Conservation (phyloP, 2,113 vertebrate genomes). For the Calidris pygmaea region DNA sequence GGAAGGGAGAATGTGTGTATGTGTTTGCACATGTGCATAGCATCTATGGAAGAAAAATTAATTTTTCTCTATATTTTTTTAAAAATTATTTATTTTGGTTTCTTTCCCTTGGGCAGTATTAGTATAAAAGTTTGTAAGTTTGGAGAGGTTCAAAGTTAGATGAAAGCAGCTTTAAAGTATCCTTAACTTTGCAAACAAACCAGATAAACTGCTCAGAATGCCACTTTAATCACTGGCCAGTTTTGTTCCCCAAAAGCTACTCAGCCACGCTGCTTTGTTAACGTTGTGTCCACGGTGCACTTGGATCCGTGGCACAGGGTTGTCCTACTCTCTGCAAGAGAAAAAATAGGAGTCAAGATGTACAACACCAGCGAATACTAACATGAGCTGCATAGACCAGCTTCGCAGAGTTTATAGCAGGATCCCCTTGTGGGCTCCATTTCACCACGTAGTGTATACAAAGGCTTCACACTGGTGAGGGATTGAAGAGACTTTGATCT, state of each 20-base stretch:
- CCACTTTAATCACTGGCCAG: neutral
- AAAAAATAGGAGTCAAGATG: neutral
- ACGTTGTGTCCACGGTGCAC: neutral
- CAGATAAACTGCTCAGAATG: neutral
- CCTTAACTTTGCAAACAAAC: neutral
- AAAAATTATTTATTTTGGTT: neutral
- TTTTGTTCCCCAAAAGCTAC: neutral
- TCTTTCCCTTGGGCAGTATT: neutral
- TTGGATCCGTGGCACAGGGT: neutral
- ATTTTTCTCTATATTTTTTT: neutral
- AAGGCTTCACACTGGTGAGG: neutral
- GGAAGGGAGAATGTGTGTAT: neutral
- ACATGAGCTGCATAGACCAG: neutral
- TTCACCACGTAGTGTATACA: neutral
- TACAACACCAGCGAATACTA: neutral
- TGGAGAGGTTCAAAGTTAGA: neutral
- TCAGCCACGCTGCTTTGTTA: neutral
- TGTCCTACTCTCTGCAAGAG: neutral
- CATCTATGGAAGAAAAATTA: neutral
- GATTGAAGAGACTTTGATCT: neutral
- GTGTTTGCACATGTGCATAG: neutral
- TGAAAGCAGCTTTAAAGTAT: neutral
- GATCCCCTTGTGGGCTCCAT: neutral
- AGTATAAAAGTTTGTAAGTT: neutral
- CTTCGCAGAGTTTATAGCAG: neutral